Evolutionary conservation across 2,888 invertebrate genomes (phyloP), one percentile per base, ranked within the genome.

Genomic region (Brachyptera risi): DNA sequence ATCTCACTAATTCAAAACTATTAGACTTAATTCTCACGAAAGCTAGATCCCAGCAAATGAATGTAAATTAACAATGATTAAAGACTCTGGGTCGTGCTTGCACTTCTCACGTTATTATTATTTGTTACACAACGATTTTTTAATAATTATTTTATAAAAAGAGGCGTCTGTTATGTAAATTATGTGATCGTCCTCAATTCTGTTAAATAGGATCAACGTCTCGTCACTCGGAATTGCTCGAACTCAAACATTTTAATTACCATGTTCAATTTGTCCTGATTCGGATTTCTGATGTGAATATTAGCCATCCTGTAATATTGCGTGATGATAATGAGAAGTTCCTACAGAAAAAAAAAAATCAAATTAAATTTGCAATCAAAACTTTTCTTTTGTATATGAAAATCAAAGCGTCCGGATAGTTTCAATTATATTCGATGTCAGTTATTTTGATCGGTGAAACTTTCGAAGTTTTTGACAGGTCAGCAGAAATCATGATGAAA

Each of bases 91-190:
- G 47, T 47, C 47, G 21, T n/a, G n/a, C 47, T 21, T 24, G 19
- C 13, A 19, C 23, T 47, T 47, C 47, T 47, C 47, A 47, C 47
- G 47, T 47, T 47, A 47, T 47, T 24, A 47, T 47, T 47, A 47
- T 47, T 31, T 47, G 24, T 21, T 21, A 47, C 47, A 47, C 47
- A 23, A 13, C 24, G n/a, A 40, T 15, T 4, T n/a, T n/a, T n/a
- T n/a, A n/a, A n/a, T n/a, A n/a, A n/a, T n/a, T n/a, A n/a, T n/a
- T n/a, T n/a, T n/a, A n/a, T n/a, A n/a, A n/a, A n/a, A n/a, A n/a
- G n/a, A n/a, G n/a, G n/a, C n/a, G n/a, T n/a, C n/a, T 42, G 21
- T 3, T 11, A 42, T 42, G 17, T 42, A 42, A 42, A 13, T 42
- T 21, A 17, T 42, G 42, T 13, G 42, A 42, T 19, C 42, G 42